Base-by-base conservation (phyloP, 2,888 invertebrate genomes). In the Apotomis capreana region DNA sequence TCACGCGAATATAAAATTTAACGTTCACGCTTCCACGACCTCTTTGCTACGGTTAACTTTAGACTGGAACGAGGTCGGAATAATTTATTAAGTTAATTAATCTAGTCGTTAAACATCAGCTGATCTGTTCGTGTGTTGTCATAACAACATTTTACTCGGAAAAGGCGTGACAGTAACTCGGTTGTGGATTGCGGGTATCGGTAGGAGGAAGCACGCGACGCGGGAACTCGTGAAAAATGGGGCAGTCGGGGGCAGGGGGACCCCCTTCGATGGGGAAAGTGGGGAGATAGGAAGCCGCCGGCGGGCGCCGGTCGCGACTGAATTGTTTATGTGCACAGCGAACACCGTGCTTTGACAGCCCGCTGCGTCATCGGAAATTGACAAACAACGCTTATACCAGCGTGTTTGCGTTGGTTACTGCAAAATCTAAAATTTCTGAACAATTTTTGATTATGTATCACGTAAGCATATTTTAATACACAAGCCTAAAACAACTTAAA, bases 351-450 rank as follows among this genome's bases (percentile, higher is more conserved):
- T 88, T 83, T 85, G 86, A 87, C 85, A 89, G 83, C 82, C 79
- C 78, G 87, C 89, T 87, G 85, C 85, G 89, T 89, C 89, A 90
- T 88, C 86, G 83, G 78, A 89, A 87, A 89, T 89, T 87, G 87
- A 88, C 87, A 89, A 90, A 90, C 85, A 89, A 85, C 83, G 84
- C 83, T 80, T 80, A 75, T 70, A 77, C 76, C 68, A 70, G 64
- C 74, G 73, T 59, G 65, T 61, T 67, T 58, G 68, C 60, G 59
- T 70, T 69, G 64, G 59, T 69, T 62, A 15, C 59, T 26, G 70
- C 55, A 55, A n/a, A 65, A 59, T 60, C 26, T 15, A 40, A 69
- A 70, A 61, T 55, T 71, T 67, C 61, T 60, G 55, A 40, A 26
- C 57, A 44, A 37, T 26, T 26, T 26, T 26, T 37, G 46, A 15